Percentiles rank a stretch among this genome's conserved stretches.
phyloP scores from a whole-genome alignment of 2,888 invertebrate genomes.

The Zeuzera pyrina region DNA sequence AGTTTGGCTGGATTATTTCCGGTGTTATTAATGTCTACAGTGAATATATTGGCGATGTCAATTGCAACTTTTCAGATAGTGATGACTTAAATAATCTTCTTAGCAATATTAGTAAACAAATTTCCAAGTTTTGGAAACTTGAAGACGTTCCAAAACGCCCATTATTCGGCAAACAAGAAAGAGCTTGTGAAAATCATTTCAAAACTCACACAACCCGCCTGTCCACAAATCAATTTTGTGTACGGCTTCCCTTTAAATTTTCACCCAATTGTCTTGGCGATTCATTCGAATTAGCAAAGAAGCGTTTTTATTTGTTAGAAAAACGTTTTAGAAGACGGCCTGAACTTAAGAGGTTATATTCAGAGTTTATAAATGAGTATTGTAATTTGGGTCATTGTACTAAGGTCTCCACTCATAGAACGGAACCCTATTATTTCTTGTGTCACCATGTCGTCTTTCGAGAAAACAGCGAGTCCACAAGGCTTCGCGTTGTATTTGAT shows the following conservation, averaged over 20 bases:
- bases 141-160: constrained; percentile 16
- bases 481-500: constrained; percentile 18
- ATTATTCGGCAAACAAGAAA: constrained; percentile 10
- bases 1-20: constrained; percentile 11
- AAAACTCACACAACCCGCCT: constrained; percentile 9
- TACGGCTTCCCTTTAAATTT: constrained; percentile 1
- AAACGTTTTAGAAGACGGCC: not conserved
- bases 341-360: not conserved
- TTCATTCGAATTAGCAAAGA: constrained; percentile 14
- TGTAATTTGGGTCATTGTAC: constrained; percentile 5
- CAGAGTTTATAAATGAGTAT: constrained; percentile 4
- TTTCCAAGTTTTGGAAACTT: constrained; percentile 17
- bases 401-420: not conserved
- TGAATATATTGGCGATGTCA: too few relatives aligned
- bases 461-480: constrained; percentile 16
- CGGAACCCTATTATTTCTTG: not conserved
- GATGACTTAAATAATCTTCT: too few relatives aligned
- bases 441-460: constrained; percentile 3
- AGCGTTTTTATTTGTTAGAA: constrained; percentile 10
- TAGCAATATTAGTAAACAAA: too few relatives aligned
- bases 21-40: not conserved
- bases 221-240: constrained; percentile 8
- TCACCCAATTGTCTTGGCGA: constrained; percentile 6
- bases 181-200: constrained; percentile 18
- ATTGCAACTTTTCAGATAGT: too few relatives aligned